phyloP scores from a whole-genome alignment of 1,140 invertebrate genomes.

The Formica exsecta region DNA sequence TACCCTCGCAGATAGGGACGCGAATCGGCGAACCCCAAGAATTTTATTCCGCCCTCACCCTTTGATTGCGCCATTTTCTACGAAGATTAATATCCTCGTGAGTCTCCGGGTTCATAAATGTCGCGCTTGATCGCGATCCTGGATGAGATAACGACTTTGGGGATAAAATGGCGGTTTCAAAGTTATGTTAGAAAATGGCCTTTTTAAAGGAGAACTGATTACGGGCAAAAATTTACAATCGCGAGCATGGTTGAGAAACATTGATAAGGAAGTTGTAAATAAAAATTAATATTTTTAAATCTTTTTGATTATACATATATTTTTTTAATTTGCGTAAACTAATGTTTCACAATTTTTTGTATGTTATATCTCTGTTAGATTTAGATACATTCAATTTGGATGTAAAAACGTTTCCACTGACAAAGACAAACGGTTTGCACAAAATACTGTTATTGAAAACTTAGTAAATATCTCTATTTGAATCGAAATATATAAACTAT shows the following conservation, averaged over 20 bases:
- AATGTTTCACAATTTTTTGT: not conserved
- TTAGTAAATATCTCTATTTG: not conserved
- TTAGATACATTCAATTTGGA: not conserved
- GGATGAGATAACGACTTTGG: slow-evolving; percentile 41
- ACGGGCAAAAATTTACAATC: not conserved
- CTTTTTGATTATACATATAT: not conserved
- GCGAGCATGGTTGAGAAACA: not conserved
- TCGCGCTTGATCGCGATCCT: slow-evolving; percentile 53
- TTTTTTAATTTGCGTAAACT: not conserved
- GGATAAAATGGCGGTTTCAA: slow-evolving; percentile 7
- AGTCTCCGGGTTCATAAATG: slow-evolving; percentile 53
- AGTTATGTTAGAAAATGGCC: not conserved
- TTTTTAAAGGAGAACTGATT: slow-evolving; percentile 7
- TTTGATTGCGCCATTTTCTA: slow-evolving; percentile 59
- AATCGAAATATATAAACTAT: slow-evolving; percentile 9
- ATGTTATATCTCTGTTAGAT: not conserved
- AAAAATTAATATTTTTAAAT: not conserved
- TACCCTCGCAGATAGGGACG: slow-evolving; percentile 53
- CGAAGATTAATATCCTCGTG: slow-evolving; percentile 59
- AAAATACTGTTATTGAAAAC: not conserved
- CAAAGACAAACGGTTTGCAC: not conserved
- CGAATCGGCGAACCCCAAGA: slow-evolving; percentile 52
- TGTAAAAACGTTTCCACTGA: not conserved
- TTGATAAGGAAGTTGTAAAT: not conserved
- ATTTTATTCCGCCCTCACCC: slow-evolving; percentile 56